phyloP scores from a whole-genome alignment of 2,888 invertebrate genomes.

The Eupsilia transversa region DNA sequence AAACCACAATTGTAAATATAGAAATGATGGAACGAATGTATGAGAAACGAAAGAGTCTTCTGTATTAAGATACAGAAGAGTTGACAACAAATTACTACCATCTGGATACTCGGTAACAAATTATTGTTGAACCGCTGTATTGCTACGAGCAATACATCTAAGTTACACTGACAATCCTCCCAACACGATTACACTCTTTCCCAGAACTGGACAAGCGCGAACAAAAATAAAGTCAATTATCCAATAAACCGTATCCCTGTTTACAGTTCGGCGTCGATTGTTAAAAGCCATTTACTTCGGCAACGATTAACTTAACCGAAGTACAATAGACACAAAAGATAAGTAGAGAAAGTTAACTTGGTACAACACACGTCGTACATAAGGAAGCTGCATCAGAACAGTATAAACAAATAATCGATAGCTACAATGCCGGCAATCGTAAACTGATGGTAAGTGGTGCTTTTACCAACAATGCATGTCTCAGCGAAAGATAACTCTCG shows the following conservation, averaged over 20 bases:
- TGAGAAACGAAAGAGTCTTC: too few species aligned
- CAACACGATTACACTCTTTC: conserved; percentile 15
- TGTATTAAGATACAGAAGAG: not conserved
- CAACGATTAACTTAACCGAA: conserved; percentile 62
- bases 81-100: not conserved
- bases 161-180: conserved; percentile 24
- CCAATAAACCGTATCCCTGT: conserved; percentile 65
- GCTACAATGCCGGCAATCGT: not conserved
- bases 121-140: conserved; percentile 14
- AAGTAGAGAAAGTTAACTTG: conserved; percentile 35
- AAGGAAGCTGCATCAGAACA: not conserved
- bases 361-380: too few species aligned
- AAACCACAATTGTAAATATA: not conserved
- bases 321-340: conserved; percentile 24
- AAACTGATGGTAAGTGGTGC: too few species aligned
- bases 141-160: conserved; percentile 17
- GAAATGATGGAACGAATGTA: not conserved
- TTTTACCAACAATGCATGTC: not conserved
- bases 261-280: conserved; percentile 63
- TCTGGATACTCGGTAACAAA: not conserved
- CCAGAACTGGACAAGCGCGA: conserved; percentile 41
- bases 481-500: too few species aligned
- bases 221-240: conserved; percentile 63
- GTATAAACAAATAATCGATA: not conserved
- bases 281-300: conserved; percentile 59